phyloP scores from a whole-genome alignment of 2,888 invertebrate species.

The Ochropleura leucogaster region DNA sequence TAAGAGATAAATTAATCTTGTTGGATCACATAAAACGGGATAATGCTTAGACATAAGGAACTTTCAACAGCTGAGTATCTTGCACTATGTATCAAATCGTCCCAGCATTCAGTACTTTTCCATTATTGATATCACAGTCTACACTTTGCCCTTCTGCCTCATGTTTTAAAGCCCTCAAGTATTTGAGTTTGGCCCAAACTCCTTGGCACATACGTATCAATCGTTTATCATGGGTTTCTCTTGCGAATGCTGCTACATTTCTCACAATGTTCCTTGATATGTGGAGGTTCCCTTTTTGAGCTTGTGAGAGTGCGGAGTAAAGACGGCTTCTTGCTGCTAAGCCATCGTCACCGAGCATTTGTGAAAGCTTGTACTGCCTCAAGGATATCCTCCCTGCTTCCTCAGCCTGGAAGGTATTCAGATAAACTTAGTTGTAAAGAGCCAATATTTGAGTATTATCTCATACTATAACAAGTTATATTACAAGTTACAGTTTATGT shows the following conservation, averaged over 20 bases:
- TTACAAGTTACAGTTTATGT: no score
- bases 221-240: constrained; percentile 90
- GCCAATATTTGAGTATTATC: no score
- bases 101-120: constrained; percentile 47
- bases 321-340: constrained; percentile 95
- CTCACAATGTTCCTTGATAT: constrained; percentile 92
- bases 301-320: constrained; percentile 96
- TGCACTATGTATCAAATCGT: constrained; percentile 8
- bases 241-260: constrained; percentile 79
- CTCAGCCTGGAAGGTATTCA: constrained; percentile 92
- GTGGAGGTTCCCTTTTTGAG: constrained; percentile 94
- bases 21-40: not conserved
- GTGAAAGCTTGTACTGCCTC: constrained; percentile 95
- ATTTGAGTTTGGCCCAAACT: constrained; percentile 95
- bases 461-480: no score
- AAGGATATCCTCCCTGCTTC: constrained; percentile 97
- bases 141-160: constrained; percentile 45
- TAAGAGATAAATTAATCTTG: constrained; percentile 17
- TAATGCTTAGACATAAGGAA: constrained; percentile 13
- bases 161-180: constrained; percentile 80
- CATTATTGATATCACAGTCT: constrained; percentile 59
- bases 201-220: constrained; percentile 96
- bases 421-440: not conserved
- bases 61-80: constrained; percentile 4
- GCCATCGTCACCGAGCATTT: constrained; percentile 95